Evolutionary conservation across 2,113 vertebrate species (phyloP).

Genomic region (Neotoma lepida): DNA sequence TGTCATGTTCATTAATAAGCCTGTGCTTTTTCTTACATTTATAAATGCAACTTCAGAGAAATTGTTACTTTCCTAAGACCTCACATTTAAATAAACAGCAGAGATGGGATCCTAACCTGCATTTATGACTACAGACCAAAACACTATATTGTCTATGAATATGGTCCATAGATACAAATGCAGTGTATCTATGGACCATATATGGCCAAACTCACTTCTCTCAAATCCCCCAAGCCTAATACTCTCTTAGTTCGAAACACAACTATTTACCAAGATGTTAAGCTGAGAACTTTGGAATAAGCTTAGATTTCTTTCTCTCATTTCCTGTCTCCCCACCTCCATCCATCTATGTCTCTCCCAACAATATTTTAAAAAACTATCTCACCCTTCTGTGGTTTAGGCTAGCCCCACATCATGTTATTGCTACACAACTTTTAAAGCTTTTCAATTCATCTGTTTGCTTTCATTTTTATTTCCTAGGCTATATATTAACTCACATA

Average conservation of each 20-base stretch:
- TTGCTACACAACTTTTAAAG: neutral
- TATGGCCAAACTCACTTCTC: neutral
- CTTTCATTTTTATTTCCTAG: conserved; percentile 43
- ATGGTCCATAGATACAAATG: conserved; percentile 26
- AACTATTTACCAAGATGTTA: conserved; percentile 40
- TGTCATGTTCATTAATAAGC: conserved; percentile 42
- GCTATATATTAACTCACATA: neutral
- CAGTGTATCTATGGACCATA: neutral
- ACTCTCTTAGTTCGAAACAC: neutral
- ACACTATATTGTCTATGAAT: neutral
- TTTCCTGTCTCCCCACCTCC: neutral
- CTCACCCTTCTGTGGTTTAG: neutral
- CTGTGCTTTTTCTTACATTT: conserved; percentile 1
- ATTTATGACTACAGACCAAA: conserved; percentile 56
- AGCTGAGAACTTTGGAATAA: conserved; percentile 50
- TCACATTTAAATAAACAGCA: conserved; percentile 45
- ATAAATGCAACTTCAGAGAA: conserved; percentile 24
- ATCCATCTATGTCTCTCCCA: neutral
- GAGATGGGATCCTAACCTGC: conserved; percentile 35
- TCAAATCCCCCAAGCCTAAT: neutral
- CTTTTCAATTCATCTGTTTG: conserved; percentile 41
- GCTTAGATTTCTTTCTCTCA: conserved; percentile 18
- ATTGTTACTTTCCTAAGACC: conserved; percentile 25
- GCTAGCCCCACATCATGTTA: conserved; percentile 19
- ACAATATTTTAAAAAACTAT: conserved; percentile 9